phyloP scores from a whole-genome alignment of 2,797 vertebrate species.

The Malacoraja senta region DNA sequence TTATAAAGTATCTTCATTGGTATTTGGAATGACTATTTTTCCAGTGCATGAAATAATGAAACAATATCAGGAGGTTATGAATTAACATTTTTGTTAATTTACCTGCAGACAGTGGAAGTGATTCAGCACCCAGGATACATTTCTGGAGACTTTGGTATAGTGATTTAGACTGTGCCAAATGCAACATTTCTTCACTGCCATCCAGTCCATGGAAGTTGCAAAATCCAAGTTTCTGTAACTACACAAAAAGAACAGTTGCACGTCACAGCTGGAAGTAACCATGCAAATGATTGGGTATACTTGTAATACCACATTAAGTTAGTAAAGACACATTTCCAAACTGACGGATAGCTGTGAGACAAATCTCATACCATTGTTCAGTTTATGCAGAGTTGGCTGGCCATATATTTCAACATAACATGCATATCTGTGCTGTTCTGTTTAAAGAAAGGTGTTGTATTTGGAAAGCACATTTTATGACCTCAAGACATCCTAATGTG shows the following conservation, averaged over 20 bases:
- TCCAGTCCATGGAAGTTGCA: slow-evolving; percentile 72
- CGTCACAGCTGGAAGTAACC: neutral
- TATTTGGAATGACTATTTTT: too few relatives aligned
- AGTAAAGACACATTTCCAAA: neutral
- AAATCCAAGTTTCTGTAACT: slow-evolving; percentile 75
- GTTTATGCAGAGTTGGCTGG: neutral
- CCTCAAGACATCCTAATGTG: neutral
- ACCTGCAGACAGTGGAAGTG: slow-evolving; percentile 67
- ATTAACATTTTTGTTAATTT: slow-evolving; percentile 39
- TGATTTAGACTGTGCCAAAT: slow-evolving; percentile 55
- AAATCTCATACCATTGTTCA: neutral
- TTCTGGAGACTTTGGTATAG: slow-evolving; percentile 67
- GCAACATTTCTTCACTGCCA: slow-evolving; percentile 73
- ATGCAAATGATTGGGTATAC: neutral
- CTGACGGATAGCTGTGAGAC: neutral
- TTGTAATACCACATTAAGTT: neutral
- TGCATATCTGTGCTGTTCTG: neutral
- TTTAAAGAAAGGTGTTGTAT: neutral
- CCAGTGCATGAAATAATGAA: too few relatives aligned
- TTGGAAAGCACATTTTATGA: neutral
- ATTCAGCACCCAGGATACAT: slow-evolving; percentile 63
- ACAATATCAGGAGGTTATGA: neutral
- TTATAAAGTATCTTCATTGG: too few relatives aligned
- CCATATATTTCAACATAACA: neutral
- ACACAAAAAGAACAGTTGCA: neutral